Percentiles rank a stretch among this genome's conserved stretches.
Conservation (phyloP, 2,888 invertebrate genomes). For the Acleris literana region DNA sequence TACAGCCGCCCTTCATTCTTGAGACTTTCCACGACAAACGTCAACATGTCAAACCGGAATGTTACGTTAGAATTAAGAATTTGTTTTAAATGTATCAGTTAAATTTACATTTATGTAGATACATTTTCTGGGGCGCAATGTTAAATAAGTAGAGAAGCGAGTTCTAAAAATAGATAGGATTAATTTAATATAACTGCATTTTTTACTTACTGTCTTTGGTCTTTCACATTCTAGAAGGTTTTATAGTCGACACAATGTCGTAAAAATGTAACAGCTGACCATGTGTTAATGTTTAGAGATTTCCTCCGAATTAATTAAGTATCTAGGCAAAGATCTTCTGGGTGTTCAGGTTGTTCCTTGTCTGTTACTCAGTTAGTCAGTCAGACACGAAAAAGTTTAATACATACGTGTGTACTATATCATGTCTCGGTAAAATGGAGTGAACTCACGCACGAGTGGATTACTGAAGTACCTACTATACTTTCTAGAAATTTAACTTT, state of each 20-base stretch:
- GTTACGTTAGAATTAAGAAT: constrained; percentile 7
- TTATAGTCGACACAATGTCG: neutral
- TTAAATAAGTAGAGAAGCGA: no score
- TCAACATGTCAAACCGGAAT: constrained; percentile 9
- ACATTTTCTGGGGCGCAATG: neutral
- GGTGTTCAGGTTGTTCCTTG: no score
- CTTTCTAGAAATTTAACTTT: no score
- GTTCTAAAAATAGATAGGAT: no score
- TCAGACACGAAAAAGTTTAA: no score
- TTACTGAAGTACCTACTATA: no score
- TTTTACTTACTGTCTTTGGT: neutral
- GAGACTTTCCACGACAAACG: constrained; percentile 30
- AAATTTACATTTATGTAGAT: constrained; percentile 23
- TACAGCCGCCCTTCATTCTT: constrained; percentile 33
- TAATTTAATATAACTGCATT: neutral
- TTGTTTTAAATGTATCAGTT: constrained; percentile 14
- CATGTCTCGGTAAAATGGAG: no score
- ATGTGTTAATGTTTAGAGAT: neutral
- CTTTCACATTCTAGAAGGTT: neutral
- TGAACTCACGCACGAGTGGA: no score
- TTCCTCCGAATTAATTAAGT: no score
- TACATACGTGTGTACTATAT: no score
- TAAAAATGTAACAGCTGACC: constrained; percentile 9
- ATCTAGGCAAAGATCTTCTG: no score
- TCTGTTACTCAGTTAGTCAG: no score